phyloP scores from a whole-genome alignment of 2,113 vertebrate genomes.

The Daubentonia madagascariensis region DNA sequence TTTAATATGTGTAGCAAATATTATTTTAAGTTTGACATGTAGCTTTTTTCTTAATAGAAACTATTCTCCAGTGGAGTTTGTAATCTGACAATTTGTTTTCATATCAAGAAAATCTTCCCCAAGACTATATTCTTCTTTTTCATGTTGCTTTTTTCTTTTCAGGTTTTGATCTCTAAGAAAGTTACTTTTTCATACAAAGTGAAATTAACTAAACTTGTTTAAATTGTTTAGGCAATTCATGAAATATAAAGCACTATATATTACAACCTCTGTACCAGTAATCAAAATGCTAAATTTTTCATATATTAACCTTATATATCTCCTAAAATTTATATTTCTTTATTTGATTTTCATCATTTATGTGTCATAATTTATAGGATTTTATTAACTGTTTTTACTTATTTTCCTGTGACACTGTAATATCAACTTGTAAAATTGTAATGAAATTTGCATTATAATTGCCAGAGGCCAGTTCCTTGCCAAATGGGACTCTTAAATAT shows the following conservation, averaged over 20 bases:
- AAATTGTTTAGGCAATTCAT: neutral
- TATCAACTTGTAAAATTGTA: neutral
- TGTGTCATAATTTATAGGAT: neutral
- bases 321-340: neutral
- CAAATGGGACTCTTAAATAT: neutral
- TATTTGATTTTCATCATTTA: neutral
- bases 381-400: neutral
- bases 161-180: neutral
- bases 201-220: neutral
- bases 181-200: neutral
- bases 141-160: neutral
- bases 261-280: neutral
- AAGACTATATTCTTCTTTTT: neutral
- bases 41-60: neutral
- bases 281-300: neutral
- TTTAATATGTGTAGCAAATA: neutral
- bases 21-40: neutral
- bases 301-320: neutral
- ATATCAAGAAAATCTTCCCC: neutral
- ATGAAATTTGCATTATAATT: neutral
- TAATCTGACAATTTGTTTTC: neutral
- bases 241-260: neutral
- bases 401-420: neutral
- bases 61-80: neutral
- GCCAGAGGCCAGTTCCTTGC: neutral